These are phyloP conservation scores for Ochropleura leucogaster DNA, from an alignment of 2,888 invertebrate species.

Conservation along the genomic window DNA sequence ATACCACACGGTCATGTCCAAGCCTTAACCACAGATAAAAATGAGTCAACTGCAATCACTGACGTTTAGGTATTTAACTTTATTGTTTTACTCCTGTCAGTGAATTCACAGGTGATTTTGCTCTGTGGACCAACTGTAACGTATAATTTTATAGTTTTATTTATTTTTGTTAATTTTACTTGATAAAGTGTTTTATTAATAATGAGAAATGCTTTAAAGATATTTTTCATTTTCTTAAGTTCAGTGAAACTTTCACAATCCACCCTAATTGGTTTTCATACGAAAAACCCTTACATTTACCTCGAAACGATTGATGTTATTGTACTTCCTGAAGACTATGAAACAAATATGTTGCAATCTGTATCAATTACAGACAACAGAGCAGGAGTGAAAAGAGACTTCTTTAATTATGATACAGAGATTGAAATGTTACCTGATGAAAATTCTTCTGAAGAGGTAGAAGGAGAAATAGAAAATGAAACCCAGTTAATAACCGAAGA, in stretches of 20 bases:
- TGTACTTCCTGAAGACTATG: conserved; percentile 69
- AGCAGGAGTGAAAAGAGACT: background rate
- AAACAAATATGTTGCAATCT: conserved; percentile 37
- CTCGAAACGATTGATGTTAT: conserved; percentile 51
- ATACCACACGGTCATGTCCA: background rate
- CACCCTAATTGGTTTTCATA: conserved; percentile 48
- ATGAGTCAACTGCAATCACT: background rate
- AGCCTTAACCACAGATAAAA: background rate
- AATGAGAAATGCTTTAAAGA: conserved; percentile 30
- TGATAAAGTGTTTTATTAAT: conserved; percentile 11
- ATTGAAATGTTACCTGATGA: background rate
- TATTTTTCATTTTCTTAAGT: conserved; percentile 21
- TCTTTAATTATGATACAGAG: conserved; percentile 2
- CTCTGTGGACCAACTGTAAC: background rate
- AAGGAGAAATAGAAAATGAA: conserved; percentile 9
- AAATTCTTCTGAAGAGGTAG: background rate
- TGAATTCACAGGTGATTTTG: no score
- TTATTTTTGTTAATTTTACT: background rate
- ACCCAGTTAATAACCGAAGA: conserved; percentile 2
- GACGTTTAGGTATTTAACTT: no score
- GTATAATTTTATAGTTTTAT: conserved; percentile 1
- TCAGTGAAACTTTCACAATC: conserved; percentile 5
- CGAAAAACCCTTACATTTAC: conserved; percentile 66
- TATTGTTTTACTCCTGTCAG: no score
- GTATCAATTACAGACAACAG: conserved; percentile 13